Conservation (phyloP, 2,888 invertebrate genomes). For the Volucella bombylans region DNA sequence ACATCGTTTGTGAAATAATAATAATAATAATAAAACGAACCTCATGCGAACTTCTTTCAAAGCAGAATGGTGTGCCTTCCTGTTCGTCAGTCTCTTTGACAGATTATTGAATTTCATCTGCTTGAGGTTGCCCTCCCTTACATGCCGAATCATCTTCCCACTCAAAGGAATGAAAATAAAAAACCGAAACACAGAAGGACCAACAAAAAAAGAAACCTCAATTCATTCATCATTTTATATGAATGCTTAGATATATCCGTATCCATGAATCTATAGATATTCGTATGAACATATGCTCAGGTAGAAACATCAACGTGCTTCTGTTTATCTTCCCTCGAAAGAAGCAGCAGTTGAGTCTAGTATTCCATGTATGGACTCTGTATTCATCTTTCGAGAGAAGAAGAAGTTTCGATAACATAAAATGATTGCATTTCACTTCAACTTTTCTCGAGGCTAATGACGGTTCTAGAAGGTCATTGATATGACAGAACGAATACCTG, state of each 20-base stretch:
- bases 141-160: conserved; percentile 30
- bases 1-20: not conserved
- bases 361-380: conserved; percentile 8
- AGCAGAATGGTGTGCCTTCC: conserved; percentile 23
- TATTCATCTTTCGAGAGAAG: conserved; percentile 15
- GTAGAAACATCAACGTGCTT: not conserved
- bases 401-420: conserved; percentile 48
- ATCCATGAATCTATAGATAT: not conserved
- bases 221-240: conserved; percentile 63
- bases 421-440: conserved; percentile 56
- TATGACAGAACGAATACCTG: not conserved
- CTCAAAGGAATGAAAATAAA: conserved; percentile 34
- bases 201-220: conserved; percentile 14
- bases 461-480: conserved; percentile 11
- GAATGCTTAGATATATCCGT: too few species aligned
- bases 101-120: conserved; percentile 48
- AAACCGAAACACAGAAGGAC: too few species aligned
- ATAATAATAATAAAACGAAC: conserved; percentile 42
- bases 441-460: conserved; percentile 28
- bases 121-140: not conserved
- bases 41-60: conserved; percentile 21
- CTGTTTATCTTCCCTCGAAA: conserved; percentile 5
- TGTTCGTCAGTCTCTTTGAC: conserved; percentile 11
- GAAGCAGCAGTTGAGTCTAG: conserved; percentile 14
- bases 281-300: conserved; percentile 29